These are phyloP conservation scores for Cylindroiulus punctatus DNA, from an alignment of 2,888 invertebrate genomes.

Conservation along the genomic window DNA sequence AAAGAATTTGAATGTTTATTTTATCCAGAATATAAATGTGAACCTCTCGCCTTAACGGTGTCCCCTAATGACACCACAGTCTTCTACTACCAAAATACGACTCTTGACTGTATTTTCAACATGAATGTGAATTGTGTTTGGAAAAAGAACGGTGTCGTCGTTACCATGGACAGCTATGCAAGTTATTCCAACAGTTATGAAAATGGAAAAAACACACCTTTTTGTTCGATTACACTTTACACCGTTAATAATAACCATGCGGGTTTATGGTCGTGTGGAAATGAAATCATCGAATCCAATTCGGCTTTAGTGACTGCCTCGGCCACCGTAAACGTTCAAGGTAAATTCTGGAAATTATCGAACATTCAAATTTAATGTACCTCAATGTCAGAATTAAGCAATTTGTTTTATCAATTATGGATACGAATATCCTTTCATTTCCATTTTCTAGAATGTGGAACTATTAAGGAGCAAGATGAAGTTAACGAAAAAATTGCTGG, in stretches of 20 bases:
- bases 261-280: background rate
- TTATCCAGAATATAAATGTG: conserved; percentile 10
- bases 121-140: background rate
- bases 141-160: background rate
- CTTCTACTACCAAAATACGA: background rate
- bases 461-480: background rate
- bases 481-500: background rate
- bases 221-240: background rate
- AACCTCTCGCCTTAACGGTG: background rate
- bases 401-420: no score
- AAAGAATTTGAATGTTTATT: no score
- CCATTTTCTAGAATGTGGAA: background rate
- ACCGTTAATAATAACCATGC: background rate
- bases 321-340: background rate
- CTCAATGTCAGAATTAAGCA: no score
- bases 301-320: background rate
- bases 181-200: background rate
- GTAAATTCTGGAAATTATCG: background rate
- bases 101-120: background rate
- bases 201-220: background rate
- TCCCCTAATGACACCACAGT: background rate
- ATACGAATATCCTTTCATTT: no score
- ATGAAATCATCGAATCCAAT: background rate
- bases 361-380: no score
- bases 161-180: background rate